A percentile compares a stretch with the other conserved stretches of the same genome.
Evolutionary conservation across 2,797 vertebrate genomes (phyloP).

Genomic region (Esox lucius): DNA sequence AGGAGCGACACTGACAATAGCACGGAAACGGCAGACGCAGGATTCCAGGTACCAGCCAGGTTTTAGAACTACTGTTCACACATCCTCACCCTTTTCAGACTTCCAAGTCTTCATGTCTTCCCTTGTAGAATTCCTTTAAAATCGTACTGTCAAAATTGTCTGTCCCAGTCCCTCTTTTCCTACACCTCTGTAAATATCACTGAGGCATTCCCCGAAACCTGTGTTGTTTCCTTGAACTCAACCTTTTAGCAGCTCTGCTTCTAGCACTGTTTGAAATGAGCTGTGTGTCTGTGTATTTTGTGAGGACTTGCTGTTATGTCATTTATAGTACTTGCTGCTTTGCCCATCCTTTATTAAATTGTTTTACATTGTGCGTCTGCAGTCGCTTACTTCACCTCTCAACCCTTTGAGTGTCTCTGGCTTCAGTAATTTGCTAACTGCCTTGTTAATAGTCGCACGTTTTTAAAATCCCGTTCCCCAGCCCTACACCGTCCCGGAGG

Average conservation of each 20-base stretch:
- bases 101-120: neutral
- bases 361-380: neutral
- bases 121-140: neutral
- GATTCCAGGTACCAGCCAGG: slow-evolving; percentile 70
- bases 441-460: neutral
- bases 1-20: slow-evolving; percentile 60
- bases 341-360: too few species aligned
- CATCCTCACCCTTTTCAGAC: neutral
- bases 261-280: neutral
- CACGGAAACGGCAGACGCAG: slow-evolving; percentile 59
- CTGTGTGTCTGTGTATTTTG: neutral
- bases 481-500: slow-evolving; percentile 86
- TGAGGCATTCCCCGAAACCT: neutral
- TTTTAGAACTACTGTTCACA: neutral
- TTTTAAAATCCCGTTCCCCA: slow-evolving; percentile 41
- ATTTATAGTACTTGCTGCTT: neutral
- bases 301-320: neutral
- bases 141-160: neutral
- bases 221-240: neutral
- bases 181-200: neutral
- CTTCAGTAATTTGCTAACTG: neutral
- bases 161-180: neutral
- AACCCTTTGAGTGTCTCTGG: neutral
- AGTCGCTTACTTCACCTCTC: neutral
- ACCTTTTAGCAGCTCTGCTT: neutral